Conservation (phyloP, 2,888 invertebrate genomes). For the Drosophila paranaensis region DNA sequence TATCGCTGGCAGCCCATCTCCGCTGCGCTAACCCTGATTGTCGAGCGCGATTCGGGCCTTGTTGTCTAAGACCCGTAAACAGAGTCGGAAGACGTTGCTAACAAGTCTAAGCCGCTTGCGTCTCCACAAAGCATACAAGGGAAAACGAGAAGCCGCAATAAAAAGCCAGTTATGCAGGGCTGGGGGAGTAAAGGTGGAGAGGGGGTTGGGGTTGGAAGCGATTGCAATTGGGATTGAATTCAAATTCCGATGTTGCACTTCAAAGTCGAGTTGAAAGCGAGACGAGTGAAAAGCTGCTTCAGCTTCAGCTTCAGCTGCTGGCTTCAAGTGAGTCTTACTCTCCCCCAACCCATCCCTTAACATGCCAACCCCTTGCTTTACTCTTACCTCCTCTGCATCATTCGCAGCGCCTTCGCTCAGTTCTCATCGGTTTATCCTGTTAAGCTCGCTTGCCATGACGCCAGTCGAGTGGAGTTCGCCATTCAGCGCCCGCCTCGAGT, state of each 20-base stretch:
- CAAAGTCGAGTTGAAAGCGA: conserved; percentile 62
- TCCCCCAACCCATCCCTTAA: neutral
- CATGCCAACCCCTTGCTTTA: conserved; percentile 12
- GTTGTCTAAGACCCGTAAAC: conserved; percentile 5
- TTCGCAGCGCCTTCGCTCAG: conserved; percentile 19
- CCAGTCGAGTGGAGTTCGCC: conserved; percentile 54
- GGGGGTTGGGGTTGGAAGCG: conserved; percentile 24
- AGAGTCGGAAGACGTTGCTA: conserved; percentile 55
- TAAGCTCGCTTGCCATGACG: conserved; percentile 69
- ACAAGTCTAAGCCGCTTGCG: conserved; percentile 65
- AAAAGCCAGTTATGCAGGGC: conserved; percentile 38
- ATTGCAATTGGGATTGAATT: conserved; percentile 70
- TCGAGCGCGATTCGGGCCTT: conserved; percentile 29
- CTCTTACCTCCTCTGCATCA: conserved; percentile 1
- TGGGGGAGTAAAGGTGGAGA: neutral
- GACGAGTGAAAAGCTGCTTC: conserved; percentile 38
- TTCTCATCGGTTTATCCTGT: conserved; percentile 64
- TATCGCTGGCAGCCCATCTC: conserved; percentile 55
- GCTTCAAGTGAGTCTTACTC: conserved; percentile 38
- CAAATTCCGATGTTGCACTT: conserved; percentile 70
- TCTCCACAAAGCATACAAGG: conserved; percentile 41
- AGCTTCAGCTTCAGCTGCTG: conserved; percentile 28
- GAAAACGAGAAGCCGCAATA: conserved; percentile 40
- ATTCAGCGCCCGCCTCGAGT: conserved; percentile 35
- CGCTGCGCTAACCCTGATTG: conserved; percentile 41